Evolutionary conservation across 64 coral and sea anemone genomes (phyloP), one percentile per base, ranked within the genome.

Genomic region (Exaiptasia diaphana): DNA sequence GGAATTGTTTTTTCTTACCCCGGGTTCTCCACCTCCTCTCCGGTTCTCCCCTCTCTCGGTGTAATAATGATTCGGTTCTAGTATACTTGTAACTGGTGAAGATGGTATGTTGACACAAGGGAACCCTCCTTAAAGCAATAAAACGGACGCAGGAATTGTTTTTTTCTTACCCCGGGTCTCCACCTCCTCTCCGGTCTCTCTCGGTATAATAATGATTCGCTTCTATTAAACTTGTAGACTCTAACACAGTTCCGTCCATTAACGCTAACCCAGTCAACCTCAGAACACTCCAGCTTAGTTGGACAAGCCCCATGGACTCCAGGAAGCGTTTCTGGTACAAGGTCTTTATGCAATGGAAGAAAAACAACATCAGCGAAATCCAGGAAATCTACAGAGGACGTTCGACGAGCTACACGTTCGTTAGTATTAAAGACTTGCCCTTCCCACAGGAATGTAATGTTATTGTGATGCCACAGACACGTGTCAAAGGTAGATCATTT

Each of bases 41-140:
- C n/a, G n/a, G n/a, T n/a, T n/a, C n/a, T n/a, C n/a, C n/a, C n/a
- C n/a, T n/a, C n/a, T n/a, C n/a, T n/a, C n/a, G n/a, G n/a, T n/a
- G n/a, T n/a, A n/a, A n/a, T n/a, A n/a, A n/a, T n/a, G n/a, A n/a
- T n/a, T n/a, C n/a, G n/a, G n/a, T n/a, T n/a, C n/a, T 61, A 10
- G 26, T 7, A 6, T 0, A 1, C 27, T 73, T 15, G 5, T 12
- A 17, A 73, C 69, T 4, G 69, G 45, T 27, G 13, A 73, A 6
- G 39, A 73, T 27, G 69, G 69, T 73, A 13, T 24, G 69, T 65
- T n/a, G n/a, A n/a, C n/a, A n/a, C n/a, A n/a, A n/a, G n/a, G n/a
- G n/a, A n/a, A n/a, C n/a, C n/a, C n/a, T n/a, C n/a, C n/a, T n/a
- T n/a, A n/a, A n/a, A n/a, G n/a, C n/a, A n/a, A n/a, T n/a, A n/a